Evolutionary conservation across 1,140 invertebrate genomes (phyloP), one percentile per base, ranked within the genome.

Genomic region (Zelostemma sp.): DNA sequence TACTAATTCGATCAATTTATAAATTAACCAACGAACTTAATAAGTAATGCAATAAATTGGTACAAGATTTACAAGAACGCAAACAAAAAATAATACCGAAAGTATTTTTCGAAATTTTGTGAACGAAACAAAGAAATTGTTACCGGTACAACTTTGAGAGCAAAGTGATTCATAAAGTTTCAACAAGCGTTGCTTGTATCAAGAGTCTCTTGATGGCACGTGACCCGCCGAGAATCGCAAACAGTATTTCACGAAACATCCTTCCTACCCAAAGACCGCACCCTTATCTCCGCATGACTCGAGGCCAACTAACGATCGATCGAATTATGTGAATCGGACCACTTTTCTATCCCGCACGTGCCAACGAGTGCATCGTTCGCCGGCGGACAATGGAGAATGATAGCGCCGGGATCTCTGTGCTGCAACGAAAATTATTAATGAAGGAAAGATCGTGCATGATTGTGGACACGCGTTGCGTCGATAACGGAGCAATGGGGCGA

Each of bases 381-480:
- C 9, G 15, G 1, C 43, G 1, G 18, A 46, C 43, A 46, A 46
- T 46, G 11, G 43, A 46, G 16, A 17, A 46, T 46, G 43, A 46
- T 46, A 46, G 19, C 43, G 43, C 43, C 11, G 40, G 2, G 40
- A 14, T 43, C 40, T 12, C 6, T 14, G 5, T 16, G 40, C 12
- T 17, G 11, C 6, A 11, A 19, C 43, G 43, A 46, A 46, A 46
- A 46, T 46, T 46, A 46, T 46, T 46, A 46, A 46, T 46, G 43
- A 46, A 21, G 43, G 16, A 41, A 46, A 46, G 43, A 46, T 46
- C 43, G 43, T 46, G 43, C 43, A 8, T 46, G 43, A 46, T 46
- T 46, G 43, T 8, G 18, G 15, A 18, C 43, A 46, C 17, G 43
- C 43, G 43, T 46, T 11, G 16, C 18, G n/a, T 14, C 12, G 40